Conservation (phyloP, 1,140 invertebrate genomes). For the Bradysia coprophila region DNA sequence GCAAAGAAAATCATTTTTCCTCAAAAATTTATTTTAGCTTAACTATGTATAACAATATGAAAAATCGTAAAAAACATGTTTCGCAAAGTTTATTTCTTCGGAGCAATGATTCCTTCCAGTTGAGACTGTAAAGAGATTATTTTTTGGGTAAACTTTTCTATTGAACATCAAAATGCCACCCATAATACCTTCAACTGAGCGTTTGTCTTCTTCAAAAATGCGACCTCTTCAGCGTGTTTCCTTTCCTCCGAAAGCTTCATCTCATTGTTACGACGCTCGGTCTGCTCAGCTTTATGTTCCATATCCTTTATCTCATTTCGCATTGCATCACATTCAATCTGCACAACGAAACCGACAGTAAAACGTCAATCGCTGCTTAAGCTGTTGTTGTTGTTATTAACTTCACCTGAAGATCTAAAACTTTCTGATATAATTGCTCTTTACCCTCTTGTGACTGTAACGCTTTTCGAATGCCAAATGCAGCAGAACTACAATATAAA, state of each 20-base stretch:
- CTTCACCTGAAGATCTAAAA: too few species aligned
- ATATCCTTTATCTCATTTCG: conserved; percentile 66
- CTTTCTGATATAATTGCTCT: conserved; percentile 33
- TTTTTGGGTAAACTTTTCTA: conserved; percentile 2
- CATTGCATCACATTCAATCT: too few species aligned
- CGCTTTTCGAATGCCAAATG: conserved; percentile 96
- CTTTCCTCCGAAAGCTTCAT: conserved; percentile 71
- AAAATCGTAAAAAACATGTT: not conserved
- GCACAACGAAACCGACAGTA: too few species aligned
- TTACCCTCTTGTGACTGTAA: conserved; percentile 56
- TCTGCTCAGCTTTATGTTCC: conserved; percentile 65
- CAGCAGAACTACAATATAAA: conserved; percentile 91
- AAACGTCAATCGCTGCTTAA: too few species aligned
- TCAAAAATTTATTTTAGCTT: not conserved
- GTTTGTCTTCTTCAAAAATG: conserved; percentile 84
- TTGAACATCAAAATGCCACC: not conserved
- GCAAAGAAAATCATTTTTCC: not conserved
- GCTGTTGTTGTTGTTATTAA: too few species aligned
- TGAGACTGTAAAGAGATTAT: conserved; percentile 50
- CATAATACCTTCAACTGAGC: conserved; percentile 66
- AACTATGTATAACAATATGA: not conserved
- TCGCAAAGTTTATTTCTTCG: conserved; percentile 50
- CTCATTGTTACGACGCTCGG: conserved; percentile 69
- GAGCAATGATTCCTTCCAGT: conserved; percentile 79
- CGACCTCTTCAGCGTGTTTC: conserved; percentile 77